phyloP scores from a whole-genome alignment of 2,113 vertebrate species.

The Brachionichthys hirsutus region DNA sequence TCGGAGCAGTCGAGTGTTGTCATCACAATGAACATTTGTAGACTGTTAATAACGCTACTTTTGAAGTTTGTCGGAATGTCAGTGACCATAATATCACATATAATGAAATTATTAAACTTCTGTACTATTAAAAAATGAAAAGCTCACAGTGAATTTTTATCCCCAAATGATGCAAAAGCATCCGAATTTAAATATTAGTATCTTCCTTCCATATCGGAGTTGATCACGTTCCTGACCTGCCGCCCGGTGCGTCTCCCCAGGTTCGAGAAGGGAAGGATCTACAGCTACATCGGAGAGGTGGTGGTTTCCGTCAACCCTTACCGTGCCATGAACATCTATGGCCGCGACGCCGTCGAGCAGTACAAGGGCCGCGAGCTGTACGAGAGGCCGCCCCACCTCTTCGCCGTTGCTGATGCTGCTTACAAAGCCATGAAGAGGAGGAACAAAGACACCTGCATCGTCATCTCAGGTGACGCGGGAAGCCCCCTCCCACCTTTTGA shows the following conservation, averaged over 20 bases:
- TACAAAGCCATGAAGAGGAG: conserved; percentile 99
- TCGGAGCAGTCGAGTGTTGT: too few species aligned
- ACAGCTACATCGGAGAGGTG: conserved; percentile 94
- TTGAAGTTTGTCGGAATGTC: too few species aligned
- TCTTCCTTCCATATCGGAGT: background rate
- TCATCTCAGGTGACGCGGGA: conserved; percentile 89
- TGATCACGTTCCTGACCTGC: background rate
- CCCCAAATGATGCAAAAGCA: too few species aligned
- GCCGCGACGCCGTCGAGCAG: conserved; percentile 88
- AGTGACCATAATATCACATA: too few species aligned
- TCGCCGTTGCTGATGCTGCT: conserved; percentile 93
- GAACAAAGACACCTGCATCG: conserved; percentile 96
- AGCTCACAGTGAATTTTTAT: too few species aligned
- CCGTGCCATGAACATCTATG: conserved; percentile 92
- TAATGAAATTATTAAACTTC: too few species aligned
- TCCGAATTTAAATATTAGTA: background rate
- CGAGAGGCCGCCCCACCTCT: conserved; percentile 95
- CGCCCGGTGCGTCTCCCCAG: conserved; percentile 58
- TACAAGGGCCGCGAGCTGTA: conserved; percentile 95
- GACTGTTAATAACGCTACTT: too few species aligned
- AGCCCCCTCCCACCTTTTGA: conserved; percentile 1
- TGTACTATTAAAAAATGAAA: too few species aligned
- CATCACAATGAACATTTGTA: too few species aligned
- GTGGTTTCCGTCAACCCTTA: conserved; percentile 97
- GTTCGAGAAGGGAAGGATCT: conserved; percentile 96